phyloP scores from a whole-genome alignment of 2,888 invertebrate species.

The Rhagium mordax region DNA sequence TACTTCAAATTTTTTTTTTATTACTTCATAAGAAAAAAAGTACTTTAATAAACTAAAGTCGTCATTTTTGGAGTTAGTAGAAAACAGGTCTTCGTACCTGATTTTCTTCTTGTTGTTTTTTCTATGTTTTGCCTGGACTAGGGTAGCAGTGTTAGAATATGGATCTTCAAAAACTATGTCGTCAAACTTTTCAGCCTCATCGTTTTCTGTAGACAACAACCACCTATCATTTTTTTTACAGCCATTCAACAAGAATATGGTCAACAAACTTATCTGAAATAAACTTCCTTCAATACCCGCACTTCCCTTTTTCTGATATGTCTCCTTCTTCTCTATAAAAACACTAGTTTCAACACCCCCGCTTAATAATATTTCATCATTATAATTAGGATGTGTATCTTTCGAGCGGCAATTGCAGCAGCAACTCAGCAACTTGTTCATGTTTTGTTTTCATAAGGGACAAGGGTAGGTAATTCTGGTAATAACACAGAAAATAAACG shows the following conservation, averaged over 20 bases:
- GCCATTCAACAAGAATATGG: not conserved
- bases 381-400: no score
- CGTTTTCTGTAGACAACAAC: constrained; percentile 1
- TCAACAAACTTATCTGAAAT: constrained; percentile 8
- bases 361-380: no score
- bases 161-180: not conserved
- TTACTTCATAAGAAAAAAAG: not conserved
- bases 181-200: constrained; percentile 1
- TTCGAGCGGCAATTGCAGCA: no score
- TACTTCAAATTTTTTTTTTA: not conserved
- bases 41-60: constrained; percentile 17
- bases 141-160: not conserved
- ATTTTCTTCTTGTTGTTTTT: not conserved
- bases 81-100: not conserved
- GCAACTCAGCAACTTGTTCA: no score
- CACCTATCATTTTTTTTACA: not conserved
- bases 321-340: no score
- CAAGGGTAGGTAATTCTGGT: no score
- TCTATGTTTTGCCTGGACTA: not conserved
- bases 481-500: no score
- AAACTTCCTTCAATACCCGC: constrained; percentile 1
- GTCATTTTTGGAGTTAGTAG: not conserved
- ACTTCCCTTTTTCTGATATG: not conserved
- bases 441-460: no score
- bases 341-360: no score